Base-by-base conservation (phyloP, 2,797 vertebrate species). In the Propithecus perrieri region DNA sequence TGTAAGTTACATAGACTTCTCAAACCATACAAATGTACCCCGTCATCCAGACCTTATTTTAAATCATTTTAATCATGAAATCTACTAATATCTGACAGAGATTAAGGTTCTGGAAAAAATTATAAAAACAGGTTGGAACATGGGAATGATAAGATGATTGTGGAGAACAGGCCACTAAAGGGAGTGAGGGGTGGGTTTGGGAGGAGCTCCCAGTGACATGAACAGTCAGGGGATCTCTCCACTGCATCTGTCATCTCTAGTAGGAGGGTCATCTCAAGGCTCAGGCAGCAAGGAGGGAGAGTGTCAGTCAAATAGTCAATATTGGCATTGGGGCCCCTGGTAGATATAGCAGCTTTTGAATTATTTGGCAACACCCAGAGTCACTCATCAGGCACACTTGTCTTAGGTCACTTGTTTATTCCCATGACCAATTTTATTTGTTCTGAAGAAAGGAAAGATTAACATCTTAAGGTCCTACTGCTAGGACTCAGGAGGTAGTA, bases 361-460 rank as follows among this genome's bases (percentile, higher is more conserved):
- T 71, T 92, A 89, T 74, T 89, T n/a, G 46, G 38, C 74, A 63
- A 17, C 85, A 88, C 59, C 72, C 79, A 84, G 38, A 76, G 46
- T 76, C 83, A 96, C 57, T 93, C 91, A 89, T 55, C 38, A 76
- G 57, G 17, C 48, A 76, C 28, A 55, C 57, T 85, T 93, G 53
- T 84, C 83, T 87, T 81, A 89, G 91, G 86, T 95, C 85, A 88
- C 24, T 93, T 63, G 55, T 93, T 96, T 91, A 53, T 93, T 95
- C 71, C 74, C 57, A 87, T 55, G 9, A 33, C 20, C 10, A 94
- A 69, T 87, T 93, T 93, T 65, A 59, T 67, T 90, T 76, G 41
- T 89, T 96, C 41, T 71, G 84, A 96, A 96, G 59, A 95, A 96
- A 97, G 65, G 43, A 95, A 91, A 89, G 35, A 83, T 81, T 81